phyloP scores from a whole-genome alignment of 2,888 invertebrate genomes.

The Nowickia ferox region DNA sequence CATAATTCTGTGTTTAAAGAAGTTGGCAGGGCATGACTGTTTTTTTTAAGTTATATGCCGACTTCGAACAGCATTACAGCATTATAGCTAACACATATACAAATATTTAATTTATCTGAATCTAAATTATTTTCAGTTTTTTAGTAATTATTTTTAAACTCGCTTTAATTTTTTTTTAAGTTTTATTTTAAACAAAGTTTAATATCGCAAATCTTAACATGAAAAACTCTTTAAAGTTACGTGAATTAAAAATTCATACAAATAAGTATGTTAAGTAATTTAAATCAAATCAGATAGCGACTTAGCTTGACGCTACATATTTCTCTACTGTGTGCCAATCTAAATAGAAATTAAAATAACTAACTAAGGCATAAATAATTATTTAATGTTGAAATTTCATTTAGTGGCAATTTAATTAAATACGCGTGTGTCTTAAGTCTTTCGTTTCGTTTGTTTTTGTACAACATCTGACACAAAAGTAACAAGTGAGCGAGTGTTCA shows the following conservation, averaged over 20 bases:
- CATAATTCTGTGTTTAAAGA: no score
- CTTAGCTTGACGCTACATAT: slow-evolving; percentile 6
- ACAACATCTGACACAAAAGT: background rate
- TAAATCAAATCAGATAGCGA: slow-evolving; percentile 9
- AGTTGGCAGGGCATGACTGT: no score
- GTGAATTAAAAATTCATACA: background rate
- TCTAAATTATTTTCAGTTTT: no score
- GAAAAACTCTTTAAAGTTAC: background rate
- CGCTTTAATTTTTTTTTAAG: no score
- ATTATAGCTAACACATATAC: no score
- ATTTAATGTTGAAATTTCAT: slow-evolving; percentile 20
- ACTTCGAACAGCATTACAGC: no score
- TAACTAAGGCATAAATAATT: slow-evolving; percentile 1
- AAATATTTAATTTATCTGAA: no score
- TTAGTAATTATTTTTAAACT: no score
- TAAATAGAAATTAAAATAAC: background rate
- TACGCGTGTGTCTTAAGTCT: slow-evolving; percentile 65
- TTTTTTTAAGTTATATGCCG: no score
- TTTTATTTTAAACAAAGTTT: no score
- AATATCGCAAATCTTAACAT: background rate
- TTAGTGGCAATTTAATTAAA: slow-evolving; percentile 38
- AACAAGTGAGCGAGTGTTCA: background rate
- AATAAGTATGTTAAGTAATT: slow-evolving; percentile 22
- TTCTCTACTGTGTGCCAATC: slow-evolving; percentile 2
- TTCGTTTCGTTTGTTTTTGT: slow-evolving; percentile 31